These are phyloP conservation scores for Spinus olivaceus DNA, from an alignment of 2,797 vertebrate species.

Conservation along the genomic window DNA sequence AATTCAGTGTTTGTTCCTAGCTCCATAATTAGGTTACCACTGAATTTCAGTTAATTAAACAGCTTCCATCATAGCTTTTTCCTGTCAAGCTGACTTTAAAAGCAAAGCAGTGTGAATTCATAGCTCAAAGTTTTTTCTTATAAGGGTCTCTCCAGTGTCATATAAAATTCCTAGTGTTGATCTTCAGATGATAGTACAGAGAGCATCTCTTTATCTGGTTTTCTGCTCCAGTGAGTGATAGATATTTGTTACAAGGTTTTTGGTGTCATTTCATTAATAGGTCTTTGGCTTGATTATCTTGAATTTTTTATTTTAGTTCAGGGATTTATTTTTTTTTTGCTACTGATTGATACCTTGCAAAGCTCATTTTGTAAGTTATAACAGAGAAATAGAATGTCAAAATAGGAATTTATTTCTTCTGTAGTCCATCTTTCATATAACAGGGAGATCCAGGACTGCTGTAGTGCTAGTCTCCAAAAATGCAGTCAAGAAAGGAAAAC, in stretches of 20 bases:
- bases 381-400: background rate
- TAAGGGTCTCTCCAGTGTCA: background rate
- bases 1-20: background rate
- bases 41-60: background rate
- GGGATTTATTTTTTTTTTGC: background rate
- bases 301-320: background rate
- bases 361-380: background rate
- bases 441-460: background rate
- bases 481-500: background rate
- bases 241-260: background rate
- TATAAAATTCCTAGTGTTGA: background rate
- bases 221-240: background rate
- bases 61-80: background rate
- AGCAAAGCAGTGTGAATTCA: background rate
- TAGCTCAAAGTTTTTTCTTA: background rate
- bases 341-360: background rate
- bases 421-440: background rate
- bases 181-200: background rate
- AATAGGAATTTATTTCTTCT: background rate
- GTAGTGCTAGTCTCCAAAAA: background rate
- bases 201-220: background rate
- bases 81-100: background rate
- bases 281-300: background rate
- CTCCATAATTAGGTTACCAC: background rate
- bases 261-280: background rate